A percentile compares a stretch with the other conserved stretches of the same genome.
Evolutionary conservation across 2,888 invertebrate genomes (phyloP).

Genomic region (Diplolepis rosae): DNA sequence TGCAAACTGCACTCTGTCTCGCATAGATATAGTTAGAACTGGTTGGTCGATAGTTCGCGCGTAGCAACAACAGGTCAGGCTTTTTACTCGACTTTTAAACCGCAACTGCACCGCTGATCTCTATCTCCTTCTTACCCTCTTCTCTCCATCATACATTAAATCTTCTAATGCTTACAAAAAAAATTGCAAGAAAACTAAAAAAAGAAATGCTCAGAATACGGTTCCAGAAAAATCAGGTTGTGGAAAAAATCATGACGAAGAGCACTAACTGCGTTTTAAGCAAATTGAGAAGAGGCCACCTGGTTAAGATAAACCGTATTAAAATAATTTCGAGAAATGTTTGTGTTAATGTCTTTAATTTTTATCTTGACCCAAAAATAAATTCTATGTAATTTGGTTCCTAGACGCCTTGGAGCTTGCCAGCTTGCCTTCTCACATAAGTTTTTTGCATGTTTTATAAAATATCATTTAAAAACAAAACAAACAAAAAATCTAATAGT

Average conservation of each 20-base stretch:
- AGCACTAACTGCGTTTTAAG: not conserved
- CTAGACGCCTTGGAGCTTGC: too few relatives aligned
- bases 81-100: conserved; percentile 63
- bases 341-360: too few relatives aligned
- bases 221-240: not conserved
- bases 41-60: conserved; percentile 65
- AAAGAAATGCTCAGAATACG: not conserved
- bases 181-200: not conserved
- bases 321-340: too few relatives aligned
- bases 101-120: conserved; percentile 33
- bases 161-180: conserved; percentile 22
- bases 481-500: too few relatives aligned
- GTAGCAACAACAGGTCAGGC: conserved; percentile 64
- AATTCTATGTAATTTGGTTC: too few relatives aligned
- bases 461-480: too few relatives aligned
- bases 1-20: not conserved
- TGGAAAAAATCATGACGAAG: not conserved
- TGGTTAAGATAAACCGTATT: too few relatives aligned
- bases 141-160: conserved; percentile 15
- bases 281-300: not conserved
- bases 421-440: too few relatives aligned
- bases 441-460: too few relatives aligned
- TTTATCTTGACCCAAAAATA: too few relatives aligned
- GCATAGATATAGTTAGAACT: conserved; percentile 29
- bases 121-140: not conserved